These are phyloP conservation scores for Homalodisca vitripennis DNA, from an alignment of 1,140 invertebrate genomes.

Conservation along the genomic window DNA sequence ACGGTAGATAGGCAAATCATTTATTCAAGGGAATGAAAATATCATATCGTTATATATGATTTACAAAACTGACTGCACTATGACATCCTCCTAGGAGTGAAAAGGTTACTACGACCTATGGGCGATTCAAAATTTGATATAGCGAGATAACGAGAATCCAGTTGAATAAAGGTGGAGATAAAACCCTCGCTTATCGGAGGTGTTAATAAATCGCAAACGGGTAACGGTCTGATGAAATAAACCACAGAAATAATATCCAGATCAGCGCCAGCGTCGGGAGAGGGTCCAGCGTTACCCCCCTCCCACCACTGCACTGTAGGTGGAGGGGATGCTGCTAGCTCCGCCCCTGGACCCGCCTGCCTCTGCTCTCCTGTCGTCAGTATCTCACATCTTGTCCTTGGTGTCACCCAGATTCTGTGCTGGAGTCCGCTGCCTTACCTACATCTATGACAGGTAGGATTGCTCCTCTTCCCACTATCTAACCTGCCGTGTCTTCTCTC, in stretches of 20 bases:
- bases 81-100: too few relatives aligned
- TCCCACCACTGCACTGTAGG: too few relatives aligned
- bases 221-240: conserved; percentile 20
- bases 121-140: too few relatives aligned
- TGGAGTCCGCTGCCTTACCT: background rate
- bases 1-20: too few relatives aligned
- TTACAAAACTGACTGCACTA: too few relatives aligned
- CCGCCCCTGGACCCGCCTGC: background rate
- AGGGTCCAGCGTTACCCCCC: too few relatives aligned
- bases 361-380: background rate
- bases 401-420: background rate
- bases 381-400: background rate
- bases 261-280: too few relatives aligned
- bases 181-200: background rate
- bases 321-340: conserved; percentile 12
- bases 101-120: too few relatives aligned
- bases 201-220: conserved; percentile 14
- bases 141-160: too few relatives aligned
- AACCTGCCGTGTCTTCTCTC: background rate
- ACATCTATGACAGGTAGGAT: background rate
- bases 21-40: too few relatives aligned
- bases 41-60: too few relatives aligned
- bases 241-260: conserved; percentile 4
- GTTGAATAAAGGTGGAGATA: conserved; percentile 2
- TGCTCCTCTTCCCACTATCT: background rate